Percentiles rank a stretch among this genome's conserved stretches.
Conservation (phyloP, 2,113 vertebrate genomes). For the Nanorana parkeri region DNA sequence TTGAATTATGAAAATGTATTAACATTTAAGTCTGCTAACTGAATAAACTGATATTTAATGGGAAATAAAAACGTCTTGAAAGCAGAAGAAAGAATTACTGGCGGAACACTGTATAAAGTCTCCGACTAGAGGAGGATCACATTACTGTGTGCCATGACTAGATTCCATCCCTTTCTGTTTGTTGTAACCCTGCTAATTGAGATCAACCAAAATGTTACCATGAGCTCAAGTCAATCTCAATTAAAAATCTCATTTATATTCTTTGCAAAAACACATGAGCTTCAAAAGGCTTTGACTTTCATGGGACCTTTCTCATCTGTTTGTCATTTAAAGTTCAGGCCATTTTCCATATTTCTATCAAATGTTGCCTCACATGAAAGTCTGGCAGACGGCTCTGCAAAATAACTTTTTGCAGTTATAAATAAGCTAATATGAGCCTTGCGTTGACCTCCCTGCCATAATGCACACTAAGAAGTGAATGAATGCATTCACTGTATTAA, state of each 20-base stretch:
- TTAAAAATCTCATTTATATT: slow-evolving; percentile 91
- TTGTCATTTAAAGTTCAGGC: slow-evolving; percentile 87
- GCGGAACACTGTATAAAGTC: not conserved
- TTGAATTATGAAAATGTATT: no score
- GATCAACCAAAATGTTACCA: slow-evolving; percentile 83
- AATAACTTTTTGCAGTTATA: slow-evolving; percentile 86
- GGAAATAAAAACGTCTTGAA: slow-evolving; percentile 27
- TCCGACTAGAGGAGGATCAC: slow-evolving; percentile 62
- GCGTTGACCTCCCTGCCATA: slow-evolving; percentile 70
- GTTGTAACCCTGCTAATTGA: slow-evolving; percentile 83
- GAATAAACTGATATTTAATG: not conserved
- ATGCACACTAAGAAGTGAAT: slow-evolving; percentile 65
- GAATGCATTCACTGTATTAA: slow-evolving; percentile 51
- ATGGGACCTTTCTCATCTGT: slow-evolving; percentile 85
- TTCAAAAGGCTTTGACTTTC: slow-evolving; percentile 83
- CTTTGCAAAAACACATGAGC: slow-evolving; percentile 78
- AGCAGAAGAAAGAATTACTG: slow-evolving; percentile 57
- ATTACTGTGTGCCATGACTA: slow-evolving; percentile 70
- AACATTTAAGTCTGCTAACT: no score
- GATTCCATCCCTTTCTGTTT: slow-evolving; percentile 82
- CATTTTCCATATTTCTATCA: slow-evolving; percentile 90
- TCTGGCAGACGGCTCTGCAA: slow-evolving; percentile 71
- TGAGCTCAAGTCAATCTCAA: slow-evolving; percentile 85
- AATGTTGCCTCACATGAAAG: slow-evolving; percentile 84
- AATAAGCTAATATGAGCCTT: slow-evolving; percentile 81